Percentiles rank a stretch among this genome's conserved stretches.
phyloP scores from a whole-genome alignment of 30 jellyfish, hydroid and myxozoan genomes.

The Catostylus mosaicus region DNA sequence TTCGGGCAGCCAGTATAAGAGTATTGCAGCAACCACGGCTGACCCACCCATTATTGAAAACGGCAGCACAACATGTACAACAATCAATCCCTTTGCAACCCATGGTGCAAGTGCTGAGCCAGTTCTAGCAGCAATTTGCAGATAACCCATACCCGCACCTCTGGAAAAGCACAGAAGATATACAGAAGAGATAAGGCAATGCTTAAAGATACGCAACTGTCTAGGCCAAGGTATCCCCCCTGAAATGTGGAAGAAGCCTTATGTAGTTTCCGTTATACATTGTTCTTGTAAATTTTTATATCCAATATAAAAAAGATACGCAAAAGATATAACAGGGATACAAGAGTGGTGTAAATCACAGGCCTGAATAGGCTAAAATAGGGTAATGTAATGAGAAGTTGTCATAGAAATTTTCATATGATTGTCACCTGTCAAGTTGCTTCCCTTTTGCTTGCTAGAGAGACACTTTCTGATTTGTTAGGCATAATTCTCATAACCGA shows the following conservation, averaged over 20 bases:
- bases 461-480: too few species aligned
- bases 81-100: slow-evolving; percentile 82
- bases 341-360: too few species aligned
- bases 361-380: too few species aligned
- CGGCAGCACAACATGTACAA: slow-evolving; percentile 64
- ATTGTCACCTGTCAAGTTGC: too few species aligned
- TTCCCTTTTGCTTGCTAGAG: too few species aligned
- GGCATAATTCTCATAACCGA: too few species aligned
- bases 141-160: slow-evolving; percentile 93
- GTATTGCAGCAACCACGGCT: slow-evolving; percentile 55
- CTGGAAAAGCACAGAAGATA: background rate
- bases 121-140: slow-evolving; percentile 84
- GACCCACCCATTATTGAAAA: slow-evolving; percentile 80
- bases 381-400: too few species aligned
- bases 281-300: too few species aligned
- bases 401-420: too few species aligned
- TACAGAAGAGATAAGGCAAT: background rate
- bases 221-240: too few species aligned
- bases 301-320: too few species aligned
- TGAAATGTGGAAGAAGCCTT: background rate
- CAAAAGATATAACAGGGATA: too few species aligned
- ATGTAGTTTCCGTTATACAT: background rate
- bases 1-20: slow-evolving; percentile 76
- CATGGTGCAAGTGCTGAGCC: slow-evolving; percentile 96
- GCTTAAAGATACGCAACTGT: background rate